These are phyloP conservation scores for Paramormyrops kingsleyae DNA, from an alignment of 2,113 vertebrate species.

Conservation along the genomic window DNA sequence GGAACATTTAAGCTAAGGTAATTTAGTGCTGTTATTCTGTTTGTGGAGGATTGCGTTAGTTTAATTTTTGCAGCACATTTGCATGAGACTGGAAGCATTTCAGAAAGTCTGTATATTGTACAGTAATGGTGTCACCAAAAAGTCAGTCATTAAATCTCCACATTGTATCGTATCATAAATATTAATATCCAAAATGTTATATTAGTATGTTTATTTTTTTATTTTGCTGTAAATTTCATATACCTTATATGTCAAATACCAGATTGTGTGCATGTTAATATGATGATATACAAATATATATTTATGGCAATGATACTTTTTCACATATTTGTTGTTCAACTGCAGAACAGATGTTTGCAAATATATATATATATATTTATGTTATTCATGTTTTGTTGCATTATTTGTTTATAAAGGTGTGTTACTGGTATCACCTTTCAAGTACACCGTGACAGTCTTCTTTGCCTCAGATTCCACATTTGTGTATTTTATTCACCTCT, in stretches of 20 bases:
- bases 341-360: not conserved
- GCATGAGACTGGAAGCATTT: not conserved
- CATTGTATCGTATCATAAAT: not conserved
- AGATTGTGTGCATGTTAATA: not conserved
- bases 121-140: not conserved
- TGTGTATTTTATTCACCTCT: constrained; percentile 13
- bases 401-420: not conserved
- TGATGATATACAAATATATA: not conserved
- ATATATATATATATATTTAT: too few species aligned
- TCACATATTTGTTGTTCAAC: not conserved
- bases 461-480: not conserved
- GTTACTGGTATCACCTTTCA: not conserved
- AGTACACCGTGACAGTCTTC: not conserved
- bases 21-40: not conserved
- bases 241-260: not conserved
- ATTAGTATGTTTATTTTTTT: not conserved
- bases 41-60: not conserved
- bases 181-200: not conserved
- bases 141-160: not conserved
- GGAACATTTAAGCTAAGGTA: not conserved
- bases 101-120: not conserved
- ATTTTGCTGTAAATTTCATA: not conserved
- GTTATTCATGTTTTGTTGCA: not conserved
- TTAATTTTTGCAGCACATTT: not conserved
- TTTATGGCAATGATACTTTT: not conserved